phyloP scores from a whole-genome alignment of 2,888 invertebrate species.

The Hemaris fuciformis region DNA sequence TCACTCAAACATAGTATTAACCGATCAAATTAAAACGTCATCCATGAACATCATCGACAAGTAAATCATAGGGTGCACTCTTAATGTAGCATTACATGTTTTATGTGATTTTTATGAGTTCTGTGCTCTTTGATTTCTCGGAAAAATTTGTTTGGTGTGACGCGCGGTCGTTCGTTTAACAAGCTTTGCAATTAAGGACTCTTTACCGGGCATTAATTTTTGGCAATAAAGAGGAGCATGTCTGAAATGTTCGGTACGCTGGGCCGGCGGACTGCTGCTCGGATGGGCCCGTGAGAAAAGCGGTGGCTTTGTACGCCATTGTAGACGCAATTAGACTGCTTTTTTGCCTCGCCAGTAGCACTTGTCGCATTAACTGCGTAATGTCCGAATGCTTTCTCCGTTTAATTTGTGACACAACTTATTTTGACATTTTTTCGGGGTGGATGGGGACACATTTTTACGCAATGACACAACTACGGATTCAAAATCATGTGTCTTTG shows the following conservation, averaged over 20 bases:
- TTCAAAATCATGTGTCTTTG: neutral
- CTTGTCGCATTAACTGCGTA: conserved; percentile 60
- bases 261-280: conserved; percentile 55
- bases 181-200: conserved; percentile 74
- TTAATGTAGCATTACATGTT: conserved; percentile 65
- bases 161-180: conserved; percentile 44
- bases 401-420: conserved; percentile 64
- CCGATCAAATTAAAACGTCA: conserved; percentile 73
- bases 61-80: conserved; percentile 54
- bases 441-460: conserved; percentile 17
- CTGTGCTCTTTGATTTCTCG: conserved; percentile 57
- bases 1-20: conserved; percentile 39
- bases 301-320: conserved; percentile 76
- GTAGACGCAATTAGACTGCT: conserved; percentile 73
- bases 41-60: conserved; percentile 43
- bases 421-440: conserved; percentile 40
- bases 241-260: conserved; percentile 74
- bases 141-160: conserved; percentile 59
- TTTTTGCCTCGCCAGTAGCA: conserved; percentile 69
- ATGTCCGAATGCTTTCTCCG: conserved; percentile 67
- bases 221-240: conserved; percentile 79
- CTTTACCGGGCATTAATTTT: conserved; percentile 80
- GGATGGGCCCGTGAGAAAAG: conserved; percentile 69
- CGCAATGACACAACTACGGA: neutral
- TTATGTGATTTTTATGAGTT: conserved; percentile 62